A percentile compares a stretch with the other conserved stretches of the same genome.
phyloP scores from a whole-genome alignment of 2,113 vertebrate genomes.

The Cavia porcellus region DNA sequence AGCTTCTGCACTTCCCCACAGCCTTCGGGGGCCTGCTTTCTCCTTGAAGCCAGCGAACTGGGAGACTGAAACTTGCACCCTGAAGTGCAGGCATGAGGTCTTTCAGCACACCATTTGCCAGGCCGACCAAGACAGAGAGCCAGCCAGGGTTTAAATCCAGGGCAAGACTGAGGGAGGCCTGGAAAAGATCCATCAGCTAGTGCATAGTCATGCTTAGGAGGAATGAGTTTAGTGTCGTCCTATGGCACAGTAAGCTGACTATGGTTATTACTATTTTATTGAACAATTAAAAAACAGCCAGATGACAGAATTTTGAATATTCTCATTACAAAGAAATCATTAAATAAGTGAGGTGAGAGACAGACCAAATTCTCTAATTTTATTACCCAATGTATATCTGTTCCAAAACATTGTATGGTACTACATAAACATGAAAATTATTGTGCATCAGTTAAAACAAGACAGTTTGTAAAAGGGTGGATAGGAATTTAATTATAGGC shows the following conservation, averaged over 20 bases:
- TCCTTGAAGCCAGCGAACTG: not conserved
- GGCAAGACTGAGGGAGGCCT: not conserved
- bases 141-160: not conserved
- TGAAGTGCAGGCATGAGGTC: not conserved
- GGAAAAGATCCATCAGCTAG: not conserved
- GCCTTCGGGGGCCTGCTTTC: fast-evolving
- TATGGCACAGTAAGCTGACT: not conserved
- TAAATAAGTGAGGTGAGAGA: not conserved
- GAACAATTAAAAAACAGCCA: not conserved
- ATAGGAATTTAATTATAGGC: not conserved
- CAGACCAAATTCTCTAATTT: not conserved
- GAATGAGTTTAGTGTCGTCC: not conserved
- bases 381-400: not conserved
- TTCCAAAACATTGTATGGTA: not conserved
- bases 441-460: not conserved
- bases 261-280: not conserved
- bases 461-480: not conserved
- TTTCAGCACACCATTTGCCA: not conserved
- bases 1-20: not conserved
- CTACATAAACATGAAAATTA: not conserved
- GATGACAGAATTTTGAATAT: not conserved
- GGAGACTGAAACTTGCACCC: not conserved
- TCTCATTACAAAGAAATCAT: not conserved
- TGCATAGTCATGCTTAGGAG: not conserved
- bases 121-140: not conserved